These are phyloP conservation scores for Magallana nippona DNA, from an alignment of 2,888 invertebrate genomes.

Conservation along the genomic window DNA sequence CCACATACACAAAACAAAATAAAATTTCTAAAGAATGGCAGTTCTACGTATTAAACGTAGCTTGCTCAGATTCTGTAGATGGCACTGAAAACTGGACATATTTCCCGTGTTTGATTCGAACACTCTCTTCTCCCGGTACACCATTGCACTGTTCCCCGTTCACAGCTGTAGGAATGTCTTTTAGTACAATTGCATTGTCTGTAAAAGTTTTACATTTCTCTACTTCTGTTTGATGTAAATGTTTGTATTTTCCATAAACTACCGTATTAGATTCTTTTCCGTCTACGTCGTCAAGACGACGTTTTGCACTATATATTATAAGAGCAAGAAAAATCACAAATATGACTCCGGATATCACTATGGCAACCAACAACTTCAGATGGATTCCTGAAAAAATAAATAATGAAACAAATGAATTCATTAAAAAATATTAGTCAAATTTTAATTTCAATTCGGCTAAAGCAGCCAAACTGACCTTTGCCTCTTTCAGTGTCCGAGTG, in stretches of 20 bases:
- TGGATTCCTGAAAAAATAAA: conserved; percentile 5
- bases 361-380: conserved; percentile 5
- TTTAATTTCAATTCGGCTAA: neutral
- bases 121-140: neutral
- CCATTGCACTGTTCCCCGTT: neutral
- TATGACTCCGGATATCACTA: conserved; percentile 1
- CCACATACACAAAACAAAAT: too few relatives aligned
- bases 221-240: neutral
- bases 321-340: neutral
- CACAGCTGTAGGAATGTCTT: neutral
- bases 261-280: neutral
- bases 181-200: neutral
- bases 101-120: conserved; percentile 15
- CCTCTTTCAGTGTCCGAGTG: neutral
- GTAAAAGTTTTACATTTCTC: neutral
- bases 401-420: too few relatives aligned
- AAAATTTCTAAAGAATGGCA: neutral
- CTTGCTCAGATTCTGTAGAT: conserved; percentile 14
- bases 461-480: conserved; percentile 3
- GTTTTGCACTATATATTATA: conserved; percentile 9
- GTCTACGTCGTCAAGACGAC: neutral
- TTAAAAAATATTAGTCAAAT: neutral
- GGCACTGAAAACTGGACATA: conserved; percentile 5
- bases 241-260: neutral
- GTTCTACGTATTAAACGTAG: neutral